Base-by-base conservation (phyloP, 2,113 vertebrate species). In the Anhinga rufa region DNA sequence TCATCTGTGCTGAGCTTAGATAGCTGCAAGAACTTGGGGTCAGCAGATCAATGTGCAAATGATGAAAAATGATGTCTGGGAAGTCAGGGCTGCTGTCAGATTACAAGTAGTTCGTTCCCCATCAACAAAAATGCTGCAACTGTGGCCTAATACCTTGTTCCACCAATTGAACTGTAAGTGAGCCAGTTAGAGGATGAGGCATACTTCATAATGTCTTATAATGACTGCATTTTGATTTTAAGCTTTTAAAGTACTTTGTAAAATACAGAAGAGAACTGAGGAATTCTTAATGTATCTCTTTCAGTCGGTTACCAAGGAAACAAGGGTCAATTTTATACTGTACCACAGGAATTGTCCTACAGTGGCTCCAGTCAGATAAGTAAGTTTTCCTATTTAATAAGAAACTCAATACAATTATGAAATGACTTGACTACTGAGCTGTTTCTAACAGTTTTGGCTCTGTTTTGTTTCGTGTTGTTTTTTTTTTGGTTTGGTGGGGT, bases 291-390 rank as follows among this genome's bases (percentile, higher is more conserved):
- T 86, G 71, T 52, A 7, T 97, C 25, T 96, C 90, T 98, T 97
- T 90, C 85, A 99, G 99, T 95, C 99, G 99, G 97, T 98, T 99
- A 97, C 99, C 99, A 97, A 98, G 99, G 98, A 99, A 98, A 98
- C 99, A 99, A 98, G 99, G 99, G 46, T 99, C 99, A 32, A 98
- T 99, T 97, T 97, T 99, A 80, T 99, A 99, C 97, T 99, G 99
- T 96, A 99, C 99, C 21, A 99, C 99, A 68, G 99, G 99, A 95
- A 99, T 99, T 95, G 99, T 99, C 92, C 98, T 99, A 75, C 99
- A 99, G 98, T 99, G 99, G 99, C 99, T 99, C 44, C 99, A 99
- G 94, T 99, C 99, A 86, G 99, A 99, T 96, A 96, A 98, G 99
- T 99, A 98, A 99, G 99, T 99, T 82, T 96, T 96, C 88, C 31